Conservation (phyloP, 1,140 invertebrate species). For the Tetraneura akinire region DNA sequence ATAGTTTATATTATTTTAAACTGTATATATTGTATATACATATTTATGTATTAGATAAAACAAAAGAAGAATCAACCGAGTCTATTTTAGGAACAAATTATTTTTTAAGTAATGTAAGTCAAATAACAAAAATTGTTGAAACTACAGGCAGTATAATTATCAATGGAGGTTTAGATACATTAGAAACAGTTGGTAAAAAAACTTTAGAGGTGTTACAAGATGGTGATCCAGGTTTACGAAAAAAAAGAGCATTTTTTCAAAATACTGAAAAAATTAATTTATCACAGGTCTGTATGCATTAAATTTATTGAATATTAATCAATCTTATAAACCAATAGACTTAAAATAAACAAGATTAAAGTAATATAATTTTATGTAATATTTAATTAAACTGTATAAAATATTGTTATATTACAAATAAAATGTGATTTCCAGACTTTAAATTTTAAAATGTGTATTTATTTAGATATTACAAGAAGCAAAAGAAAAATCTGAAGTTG, state of each 20-base stretch:
- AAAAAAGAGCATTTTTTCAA: slow-evolving; percentile 74
- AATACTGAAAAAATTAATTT: slow-evolving; percentile 65
- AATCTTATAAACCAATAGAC: too few relatives aligned
- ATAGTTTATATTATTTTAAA: not conserved
- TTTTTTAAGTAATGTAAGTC: slow-evolving; percentile 42
- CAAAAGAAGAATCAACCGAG: not conserved
- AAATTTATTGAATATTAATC: too few relatives aligned
- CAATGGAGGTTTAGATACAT: slow-evolving; percentile 79
- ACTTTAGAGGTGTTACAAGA: slow-evolving; percentile 91
- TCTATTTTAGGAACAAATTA: slow-evolving; percentile 31
- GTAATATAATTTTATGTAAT: too few relatives aligned
- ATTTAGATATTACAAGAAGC: slow-evolving; percentile 75
- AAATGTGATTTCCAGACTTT: too few relatives aligned
- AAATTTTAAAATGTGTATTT: too few relatives aligned
- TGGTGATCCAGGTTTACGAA: slow-evolving; percentile 82
- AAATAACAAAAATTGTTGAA: slow-evolving; percentile 66
- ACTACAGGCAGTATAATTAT: slow-evolving; percentile 78
- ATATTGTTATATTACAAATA: too few relatives aligned
- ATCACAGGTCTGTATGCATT: too few relatives aligned
- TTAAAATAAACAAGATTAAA: too few relatives aligned
- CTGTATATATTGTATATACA: not conserved
- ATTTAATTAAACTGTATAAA: too few relatives aligned
- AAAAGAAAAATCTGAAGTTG: slow-evolving; percentile 73
- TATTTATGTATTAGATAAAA: slow-evolving; percentile 13
- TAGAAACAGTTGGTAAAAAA: slow-evolving; percentile 90